Evolutionary conservation across 2,797 vertebrate genomes (phyloP), one percentile per base, ranked within the genome.

Genomic region (Anas acuta): DNA sequence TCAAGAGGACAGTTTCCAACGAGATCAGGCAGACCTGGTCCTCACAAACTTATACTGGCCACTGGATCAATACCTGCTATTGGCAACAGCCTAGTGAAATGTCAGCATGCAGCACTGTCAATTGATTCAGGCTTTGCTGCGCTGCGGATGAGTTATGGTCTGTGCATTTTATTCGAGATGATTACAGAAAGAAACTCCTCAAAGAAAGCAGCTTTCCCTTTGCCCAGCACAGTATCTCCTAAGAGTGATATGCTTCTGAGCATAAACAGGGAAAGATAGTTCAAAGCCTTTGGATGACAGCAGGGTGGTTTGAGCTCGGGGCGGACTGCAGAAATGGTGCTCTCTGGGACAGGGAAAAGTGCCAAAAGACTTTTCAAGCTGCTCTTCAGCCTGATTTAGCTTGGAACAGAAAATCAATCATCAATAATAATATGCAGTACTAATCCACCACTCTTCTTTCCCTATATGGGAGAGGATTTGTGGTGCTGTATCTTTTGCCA

Each of bases 341-440:
- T 75, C 60, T 85, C 69, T 37, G 78, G 64, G 28, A 87, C 3
- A 4, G 43, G 9, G 3, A 30, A 73, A 92, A 79, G 33, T 47
- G 53, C 49, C 89, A 87, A 15, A 89, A 92, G 43, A 71, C 53
- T 92, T 77, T 57, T 60, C 22, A 81, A 84, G 67, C 78, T 47
- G 45, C 57, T 87, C 84, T 90, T 96, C 72, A 91, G 71, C 47
- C 43, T 92, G 80, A 84, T 84, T 91, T 79, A 84, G 90, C 76
- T 79, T 16, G 16, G 33, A 93, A 67, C 23, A 86, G 61, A 74
- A 90, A 93, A 92, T 82, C 67, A 84, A 93, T 90, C 89, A 67
- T 32, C 35, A 43, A 57, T 84, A 90, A 77, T 43, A 90, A 73
- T 26, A 71, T 4, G 35, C 61, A 79, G 37, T 49, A 21, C 17